phyloP scores from a whole-genome alignment of 2,888 invertebrate species.

The Pemphredon lugubris region DNA sequence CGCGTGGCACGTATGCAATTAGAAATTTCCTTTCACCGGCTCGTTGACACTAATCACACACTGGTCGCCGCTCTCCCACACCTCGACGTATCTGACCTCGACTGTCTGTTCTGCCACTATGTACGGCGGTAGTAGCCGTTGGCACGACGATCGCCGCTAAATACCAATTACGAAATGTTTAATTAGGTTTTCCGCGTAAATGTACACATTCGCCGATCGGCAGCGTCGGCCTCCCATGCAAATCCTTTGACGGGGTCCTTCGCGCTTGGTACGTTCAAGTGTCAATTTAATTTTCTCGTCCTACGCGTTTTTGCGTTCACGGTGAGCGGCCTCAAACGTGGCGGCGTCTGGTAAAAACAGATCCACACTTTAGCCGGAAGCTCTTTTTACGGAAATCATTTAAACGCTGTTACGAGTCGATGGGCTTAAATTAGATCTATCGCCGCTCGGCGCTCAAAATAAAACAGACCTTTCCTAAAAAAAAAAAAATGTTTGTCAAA shows the following conservation, averaged over 20 bases:
- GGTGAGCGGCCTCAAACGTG: too few species aligned
- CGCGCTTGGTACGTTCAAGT: background rate
- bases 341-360: too few species aligned
- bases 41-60: slow-evolving; percentile 67
- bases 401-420: too few species aligned
- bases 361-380: too few species aligned
- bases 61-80: slow-evolving; percentile 43
- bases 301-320: too few species aligned
- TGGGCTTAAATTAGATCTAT: too few species aligned
- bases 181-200: slow-evolving; percentile 60
- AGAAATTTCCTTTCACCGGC: slow-evolving; percentile 68
- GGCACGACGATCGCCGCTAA: slow-evolving; percentile 58
- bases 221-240: slow-evolving; percentile 20
- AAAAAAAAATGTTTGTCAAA: too few species aligned
- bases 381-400: too few species aligned
- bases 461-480: too few species aligned
- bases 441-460: too few species aligned
- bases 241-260: background rate
- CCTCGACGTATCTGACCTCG: slow-evolving; percentile 53
- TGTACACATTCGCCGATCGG: slow-evolving; percentile 47
- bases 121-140: slow-evolving; percentile 40
- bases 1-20: slow-evolving; percentile 59
- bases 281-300: too few species aligned
- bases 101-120: slow-evolving; percentile 34
- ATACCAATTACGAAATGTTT: slow-evolving; percentile 64